Evolutionary conservation across 2,797 vertebrate genomes (phyloP), one percentile per base, ranked within the genome.

Genomic region (Gymnothorax javanicus): DNA sequence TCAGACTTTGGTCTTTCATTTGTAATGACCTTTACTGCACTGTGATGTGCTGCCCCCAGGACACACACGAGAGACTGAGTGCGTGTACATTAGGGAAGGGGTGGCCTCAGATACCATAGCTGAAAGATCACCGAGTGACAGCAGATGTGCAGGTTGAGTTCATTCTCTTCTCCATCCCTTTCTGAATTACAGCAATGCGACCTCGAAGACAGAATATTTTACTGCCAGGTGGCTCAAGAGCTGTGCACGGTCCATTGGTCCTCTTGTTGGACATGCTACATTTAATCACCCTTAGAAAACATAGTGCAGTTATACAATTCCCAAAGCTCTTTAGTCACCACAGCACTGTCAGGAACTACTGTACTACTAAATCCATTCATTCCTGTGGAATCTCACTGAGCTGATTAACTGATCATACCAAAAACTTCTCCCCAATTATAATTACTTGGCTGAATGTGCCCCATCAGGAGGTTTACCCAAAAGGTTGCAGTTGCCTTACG

Each of bases 251-350:
- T n/a, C 60, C 25, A 33, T 75, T 75, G 25, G 12, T 9, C 27
- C 27, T n/a, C 25, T 64, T 27, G 25, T 75, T 75, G 9, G 11
- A 75, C 71, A 33, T 13, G 15, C 25, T 5, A 17, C 13, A 33
- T 43, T 13, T 73, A 43, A 43, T 27, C 71, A 43, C 71, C 17
- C 69, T 27, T 12, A 75, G 33, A 75, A 75, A 75, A 75, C 15
- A 43, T 75, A 12, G 71, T 11, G 12, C 71, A 54, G 33, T 79
- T n/a, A 85, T 52, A 84, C n/a, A 43, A 73, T 84, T 84, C 83
- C 79, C 81, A 27, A 27, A 12, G 23, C 50, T 62, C 62, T 52
- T 85, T 84, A 85, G 69, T 87, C 69, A 82, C 67, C 69, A 86
- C 86, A 11, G 20, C 20, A 20, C 79, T 64, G 79, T 54, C 60